These are phyloP conservation scores for Acanthopleura granulata DNA, from an alignment of 2,888 invertebrate genomes.

Conservation along the genomic window DNA sequence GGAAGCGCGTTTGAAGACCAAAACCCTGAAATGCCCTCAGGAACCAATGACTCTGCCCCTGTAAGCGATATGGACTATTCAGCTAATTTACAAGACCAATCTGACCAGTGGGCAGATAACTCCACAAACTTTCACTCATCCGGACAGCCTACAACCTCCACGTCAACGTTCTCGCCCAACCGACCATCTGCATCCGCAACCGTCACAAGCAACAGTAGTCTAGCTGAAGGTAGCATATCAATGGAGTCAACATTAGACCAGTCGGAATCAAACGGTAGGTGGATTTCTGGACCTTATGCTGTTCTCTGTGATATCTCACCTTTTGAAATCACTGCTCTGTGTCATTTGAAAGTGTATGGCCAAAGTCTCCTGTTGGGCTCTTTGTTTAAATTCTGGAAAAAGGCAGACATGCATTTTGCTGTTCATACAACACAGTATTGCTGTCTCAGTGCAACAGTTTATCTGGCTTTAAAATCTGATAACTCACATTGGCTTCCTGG, in stretches of 20 bases:
- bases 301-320: background rate
- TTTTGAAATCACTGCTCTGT: too few relatives aligned
- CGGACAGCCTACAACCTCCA: background rate
- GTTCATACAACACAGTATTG: too few relatives aligned
- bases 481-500: too few relatives aligned
- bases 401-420: too few relatives aligned
- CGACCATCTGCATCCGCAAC: slow-evolving; percentile 11
- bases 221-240: background rate
- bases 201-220: background rate
- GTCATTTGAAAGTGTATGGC: too few relatives aligned
- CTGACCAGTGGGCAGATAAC: slow-evolving; percentile 13
- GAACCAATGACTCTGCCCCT: background rate
- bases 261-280: slow-evolving; percentile 3
- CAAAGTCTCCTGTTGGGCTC: too few relatives aligned
- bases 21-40: background rate
- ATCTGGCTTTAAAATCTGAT: too few relatives aligned
- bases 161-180: background rate
- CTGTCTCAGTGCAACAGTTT: too few relatives aligned
- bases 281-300: background rate
- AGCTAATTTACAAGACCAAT: background rate
- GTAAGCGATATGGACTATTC: slow-evolving; percentile 1
- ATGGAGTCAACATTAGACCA: background rate
- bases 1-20: slow-evolving; percentile 2
- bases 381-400: too few relatives aligned
- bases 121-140: background rate